These are phyloP conservation scores for Lamproptera curius DNA, from an alignment of 2,888 invertebrate species.

Conservation along the genomic window DNA sequence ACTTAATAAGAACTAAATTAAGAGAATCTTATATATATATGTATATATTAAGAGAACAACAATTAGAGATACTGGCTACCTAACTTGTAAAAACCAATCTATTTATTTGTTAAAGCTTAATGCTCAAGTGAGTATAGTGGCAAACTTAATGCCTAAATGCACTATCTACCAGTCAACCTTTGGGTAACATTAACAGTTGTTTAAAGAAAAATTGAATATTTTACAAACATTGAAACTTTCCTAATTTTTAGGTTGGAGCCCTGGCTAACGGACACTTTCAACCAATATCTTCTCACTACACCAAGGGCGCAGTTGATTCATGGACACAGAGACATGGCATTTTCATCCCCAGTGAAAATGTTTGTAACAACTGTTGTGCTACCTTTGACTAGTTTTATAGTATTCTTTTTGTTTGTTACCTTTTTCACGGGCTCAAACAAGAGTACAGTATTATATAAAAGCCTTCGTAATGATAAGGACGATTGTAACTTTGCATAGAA, in stretches of 20 bases:
- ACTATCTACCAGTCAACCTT: too few species aligned
- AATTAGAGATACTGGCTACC: too few species aligned
- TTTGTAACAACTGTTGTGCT: slow-evolving; percentile 25
- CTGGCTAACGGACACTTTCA: slow-evolving; percentile 19
- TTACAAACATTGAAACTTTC: too few species aligned
- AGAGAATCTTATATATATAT: too few species aligned
- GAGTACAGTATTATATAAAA: slow-evolving; percentile 22
- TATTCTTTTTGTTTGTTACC: slow-evolving; percentile 26
- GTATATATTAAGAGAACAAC: too few species aligned
- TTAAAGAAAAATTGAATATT: too few species aligned
- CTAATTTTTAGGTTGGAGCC: slow-evolving; percentile 23
- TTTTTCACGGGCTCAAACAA: slow-evolving; percentile 25
- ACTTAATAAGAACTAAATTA: too few species aligned
- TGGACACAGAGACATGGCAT: slow-evolving; percentile 14
- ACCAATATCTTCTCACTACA: neutral
- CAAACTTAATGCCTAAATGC: too few species aligned
- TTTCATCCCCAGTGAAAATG: slow-evolving; percentile 25
- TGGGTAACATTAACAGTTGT: too few species aligned
- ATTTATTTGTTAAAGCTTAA: too few species aligned
- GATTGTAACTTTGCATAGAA: slow-evolving; percentile 11
- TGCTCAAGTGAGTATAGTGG: too few species aligned
- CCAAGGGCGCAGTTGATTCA: neutral
- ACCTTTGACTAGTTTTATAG: slow-evolving; percentile 25
- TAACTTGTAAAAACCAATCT: too few species aligned
- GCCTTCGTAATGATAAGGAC: slow-evolving; percentile 20